phyloP scores from a whole-genome alignment of 1,140 invertebrate genomes.

The Wiebesia pumilae region DNA sequence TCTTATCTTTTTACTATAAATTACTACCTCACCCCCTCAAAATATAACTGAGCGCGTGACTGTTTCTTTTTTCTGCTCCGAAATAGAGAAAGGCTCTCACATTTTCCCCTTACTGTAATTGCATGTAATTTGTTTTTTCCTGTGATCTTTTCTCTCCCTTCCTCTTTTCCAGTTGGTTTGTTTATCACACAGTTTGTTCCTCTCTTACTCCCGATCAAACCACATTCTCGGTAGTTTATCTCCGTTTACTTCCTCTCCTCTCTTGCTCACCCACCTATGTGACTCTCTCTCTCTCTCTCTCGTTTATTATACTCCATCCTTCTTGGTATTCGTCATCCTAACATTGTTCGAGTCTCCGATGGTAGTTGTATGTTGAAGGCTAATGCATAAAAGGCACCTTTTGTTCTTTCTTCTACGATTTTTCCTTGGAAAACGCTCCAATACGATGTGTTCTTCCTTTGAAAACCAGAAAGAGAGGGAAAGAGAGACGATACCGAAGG shows the following conservation, averaged over 20 bases:
- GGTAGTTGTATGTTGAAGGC: conserved; percentile 5
- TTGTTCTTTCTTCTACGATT: conserved; percentile 42
- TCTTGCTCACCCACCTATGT: conserved; percentile 26
- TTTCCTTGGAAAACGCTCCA: conserved; percentile 40
- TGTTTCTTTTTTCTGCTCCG: conserved; percentile 37
- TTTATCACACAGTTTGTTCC: conserved; percentile 26
- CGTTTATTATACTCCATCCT: conserved; percentile 20
- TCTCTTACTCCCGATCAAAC: conserved; percentile 33
- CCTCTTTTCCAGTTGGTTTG: conserved; percentile 26
- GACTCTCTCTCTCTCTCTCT: conserved; percentile 17
- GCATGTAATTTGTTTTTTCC: conserved; percentile 45
- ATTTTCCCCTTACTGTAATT: conserved; percentile 8
- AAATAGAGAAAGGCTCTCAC: conserved; percentile 24
- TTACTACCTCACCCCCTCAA: conserved; percentile 17
- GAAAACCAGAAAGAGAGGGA: not conserved
- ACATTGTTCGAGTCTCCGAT: conserved; percentile 20
- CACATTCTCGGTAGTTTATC: conserved; percentile 44
- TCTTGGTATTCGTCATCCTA: conserved; percentile 52
- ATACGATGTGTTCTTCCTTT: not conserved
- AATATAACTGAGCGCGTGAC: conserved; percentile 20
- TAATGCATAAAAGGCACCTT: conserved; percentile 45
- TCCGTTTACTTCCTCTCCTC: conserved; percentile 37
- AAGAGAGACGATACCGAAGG: not conserved
- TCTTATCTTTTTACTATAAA: not conserved
- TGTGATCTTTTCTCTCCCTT: not conserved